Conservation (phyloP, 2,797 vertebrate species). For the Pseudochaenichthys georgianus region DNA sequence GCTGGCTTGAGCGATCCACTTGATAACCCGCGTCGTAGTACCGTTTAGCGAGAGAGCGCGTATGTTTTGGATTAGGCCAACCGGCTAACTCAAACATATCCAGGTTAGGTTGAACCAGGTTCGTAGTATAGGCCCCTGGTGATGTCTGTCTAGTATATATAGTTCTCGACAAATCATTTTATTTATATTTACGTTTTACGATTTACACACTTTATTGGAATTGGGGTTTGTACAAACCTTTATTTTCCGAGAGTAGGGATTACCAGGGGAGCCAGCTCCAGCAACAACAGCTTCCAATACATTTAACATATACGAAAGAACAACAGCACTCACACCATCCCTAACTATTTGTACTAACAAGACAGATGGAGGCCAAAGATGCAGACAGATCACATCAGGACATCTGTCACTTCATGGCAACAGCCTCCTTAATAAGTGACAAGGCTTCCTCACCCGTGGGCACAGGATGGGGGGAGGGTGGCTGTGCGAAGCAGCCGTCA, state of each 20-base stretch:
- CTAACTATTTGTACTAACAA: constrained; percentile 89
- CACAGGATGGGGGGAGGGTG: constrained; percentile 62
- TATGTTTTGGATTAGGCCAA: too few species aligned
- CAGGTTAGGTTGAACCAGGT: too few species aligned
- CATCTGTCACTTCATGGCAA: constrained; percentile 95
- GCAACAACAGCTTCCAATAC: constrained; percentile 86
- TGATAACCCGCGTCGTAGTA: too few species aligned
- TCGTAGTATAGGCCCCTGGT: too few species aligned
- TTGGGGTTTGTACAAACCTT: too few species aligned
- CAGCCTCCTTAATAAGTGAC: constrained; percentile 91
- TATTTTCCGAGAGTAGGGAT: constrained; percentile 53
- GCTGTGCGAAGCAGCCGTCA: constrained; percentile 77
- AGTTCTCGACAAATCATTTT: too few species aligned
- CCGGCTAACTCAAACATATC: too few species aligned
- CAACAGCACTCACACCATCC: constrained; percentile 86
- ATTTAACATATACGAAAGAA: constrained; percentile 95
- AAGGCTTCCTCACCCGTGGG: constrained; percentile 86
- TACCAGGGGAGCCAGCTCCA: constrained; percentile 80
- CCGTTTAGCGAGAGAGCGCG: too few species aligned
- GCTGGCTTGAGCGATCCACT: too few species aligned
- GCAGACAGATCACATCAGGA: constrained; percentile 93
- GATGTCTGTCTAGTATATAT: too few species aligned
- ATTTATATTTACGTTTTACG: too few species aligned
- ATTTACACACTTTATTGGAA: too few species aligned
- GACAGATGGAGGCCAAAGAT: constrained; percentile 87